A percentile compares a stretch with the other conserved stretches of the same genome.
phyloP scores from a whole-genome alignment of 1,140 invertebrate genomes.

The Pteromalus puparum region DNA sequence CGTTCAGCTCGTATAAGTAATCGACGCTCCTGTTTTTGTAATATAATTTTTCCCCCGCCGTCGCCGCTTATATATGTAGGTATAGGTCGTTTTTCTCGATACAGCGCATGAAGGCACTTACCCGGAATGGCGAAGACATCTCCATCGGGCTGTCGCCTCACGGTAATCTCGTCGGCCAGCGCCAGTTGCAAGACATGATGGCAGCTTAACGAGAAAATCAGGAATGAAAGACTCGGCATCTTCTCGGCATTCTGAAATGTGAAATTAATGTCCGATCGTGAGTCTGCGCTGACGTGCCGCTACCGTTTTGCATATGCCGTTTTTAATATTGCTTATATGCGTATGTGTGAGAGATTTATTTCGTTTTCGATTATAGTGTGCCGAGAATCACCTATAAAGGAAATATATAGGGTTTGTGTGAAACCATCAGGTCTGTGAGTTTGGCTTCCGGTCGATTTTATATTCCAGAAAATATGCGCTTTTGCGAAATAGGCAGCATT shows the following conservation, averaged over 20 bases:
- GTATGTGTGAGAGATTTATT: no score
- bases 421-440: no score
- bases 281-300: background rate
- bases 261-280: constrained; percentile 38
- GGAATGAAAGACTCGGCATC: constrained; percentile 67
- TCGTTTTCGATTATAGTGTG: no score
- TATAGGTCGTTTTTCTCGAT: background rate
- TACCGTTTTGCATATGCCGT: background rate
- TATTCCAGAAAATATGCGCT: no score
- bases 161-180: constrained; percentile 63
- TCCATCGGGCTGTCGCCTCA: constrained; percentile 77
- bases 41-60: no score
- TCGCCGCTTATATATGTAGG: no score
- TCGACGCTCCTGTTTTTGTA: background rate
- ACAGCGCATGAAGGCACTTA: constrained; percentile 59
- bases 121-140: constrained; percentile 78
- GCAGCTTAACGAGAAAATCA: constrained; percentile 63
- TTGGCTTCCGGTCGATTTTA: no score
- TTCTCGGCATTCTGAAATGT: constrained; percentile 66
- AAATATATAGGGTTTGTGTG: no score
- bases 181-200: constrained; percentile 60
- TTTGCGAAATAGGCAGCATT: no score
- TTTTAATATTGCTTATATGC: no score
- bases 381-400: no score
- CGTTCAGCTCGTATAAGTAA: background rate